Evolutionary conservation across 2,797 vertebrate genomes (phyloP), one percentile per base, ranked within the genome.

Genomic region (Hozukius guyotensis): DNA sequence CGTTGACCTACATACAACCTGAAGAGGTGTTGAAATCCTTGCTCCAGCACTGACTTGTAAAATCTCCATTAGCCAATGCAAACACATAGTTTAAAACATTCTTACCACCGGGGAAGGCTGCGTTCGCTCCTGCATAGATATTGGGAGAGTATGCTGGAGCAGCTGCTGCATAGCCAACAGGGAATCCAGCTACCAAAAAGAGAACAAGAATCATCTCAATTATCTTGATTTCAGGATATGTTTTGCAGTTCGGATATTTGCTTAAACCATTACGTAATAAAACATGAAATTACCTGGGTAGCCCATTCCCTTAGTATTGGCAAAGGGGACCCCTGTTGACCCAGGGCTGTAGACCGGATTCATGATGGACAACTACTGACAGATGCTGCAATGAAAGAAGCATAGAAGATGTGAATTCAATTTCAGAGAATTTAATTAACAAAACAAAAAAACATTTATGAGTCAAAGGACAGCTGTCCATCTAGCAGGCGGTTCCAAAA

Each of bases 331-430:
- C 96, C 98, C 98, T 95, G 98, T 96, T 95, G 97, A 96, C 57
- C 96, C 96, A 96, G 98, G 98, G 96, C 96, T 99, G 96, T 99
- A 99, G 56, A 98, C 97, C 76, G 98, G 98, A 95, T 99, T 99
- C 98, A 99, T 99, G 92, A 86, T 97, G 95, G 93, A 94, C 89
- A 38, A 59, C 57, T 86, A 18, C 52, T 88, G 60, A 77, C 86
- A 76, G 88, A 75, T 77, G 61, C 89, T 92, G 82, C 36, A 84
- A 80, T 4, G 24, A 77, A 36, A 72, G 71, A 81, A 59, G 53
- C 12, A 74, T 0, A 78, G n/a, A 38, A 1, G n/a, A 27, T 11
- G 5, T 59, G 25, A 46, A 46, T 46, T 46, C 16, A 72, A 46
- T 20, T 38, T 75, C 12, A 62, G 6, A 18, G n/a, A 6, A 49